Evolutionary conservation across 2,113 vertebrate genomes (phyloP), one percentile per base, ranked within the genome.

Genomic region (Proteles cristata): DNA sequence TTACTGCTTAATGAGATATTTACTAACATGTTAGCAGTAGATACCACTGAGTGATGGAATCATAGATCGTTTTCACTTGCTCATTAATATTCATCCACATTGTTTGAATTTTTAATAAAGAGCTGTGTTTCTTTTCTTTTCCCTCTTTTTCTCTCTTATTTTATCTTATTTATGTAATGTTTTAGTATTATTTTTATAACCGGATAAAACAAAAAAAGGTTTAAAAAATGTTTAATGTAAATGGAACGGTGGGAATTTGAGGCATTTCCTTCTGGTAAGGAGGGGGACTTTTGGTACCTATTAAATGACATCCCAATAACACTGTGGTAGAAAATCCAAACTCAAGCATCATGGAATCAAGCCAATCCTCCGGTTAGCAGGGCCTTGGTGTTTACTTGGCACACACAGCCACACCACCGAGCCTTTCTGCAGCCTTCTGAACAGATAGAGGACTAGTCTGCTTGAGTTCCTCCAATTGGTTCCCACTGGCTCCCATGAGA

Each of bases 251-350:
- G 33, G 48, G 65, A 89, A 92, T 91, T 74, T 85, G 58, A 92
- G 28, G 39, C 58, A 89, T 95, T 92, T 94, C 65, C 73, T 95
- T 81, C 77, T 84, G n/a, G 17, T 14, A 43, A 28, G 55, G 82
- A 81, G 50, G 65, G 35, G 17, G 85, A 86, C 43, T 63, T 81
- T 73, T 33, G 48, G 17, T 92, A 76, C 39, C 35, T 48, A 77
- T 76, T 79, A 73, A 91, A 73, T 88, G 48, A 50, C 16, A 61
- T 19, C 45, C 15, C 11, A 53, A 55, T 80, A 61, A 81, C 25
- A 5, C 71, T 28, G 35, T 77, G 45, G 25, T 28, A 53, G 53
- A 63, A 43, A 83, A 93, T 73, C 45, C 69, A 77, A 81, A 86
- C 28, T 48, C 31, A 53, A 2, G 48, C 23, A 74, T 73, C 45